phyloP scores from a whole-genome alignment of 2,797 vertebrate species.

The Phoeniculus purpureus region DNA sequence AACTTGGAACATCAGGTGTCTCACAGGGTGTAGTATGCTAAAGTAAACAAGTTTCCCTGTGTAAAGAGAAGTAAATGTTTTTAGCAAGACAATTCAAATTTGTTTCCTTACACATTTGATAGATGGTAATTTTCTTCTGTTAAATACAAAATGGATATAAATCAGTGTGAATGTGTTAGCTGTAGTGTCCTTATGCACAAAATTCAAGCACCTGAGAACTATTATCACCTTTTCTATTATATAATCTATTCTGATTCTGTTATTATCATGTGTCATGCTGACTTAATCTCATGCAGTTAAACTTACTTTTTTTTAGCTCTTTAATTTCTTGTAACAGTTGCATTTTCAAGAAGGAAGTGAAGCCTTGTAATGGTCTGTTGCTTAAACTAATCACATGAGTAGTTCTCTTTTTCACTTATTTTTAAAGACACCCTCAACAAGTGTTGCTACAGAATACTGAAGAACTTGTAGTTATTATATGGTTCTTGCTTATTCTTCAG shows the following conservation, averaged over 20 bases:
- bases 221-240: neutral
- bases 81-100: neutral
- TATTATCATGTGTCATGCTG: neutral
- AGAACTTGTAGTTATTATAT: neutral
- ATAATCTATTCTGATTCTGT: neutral
- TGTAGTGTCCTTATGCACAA: neutral
- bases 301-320: neutral
- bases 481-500: neutral
- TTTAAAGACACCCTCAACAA: neutral
- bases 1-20: neutral
- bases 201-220: neutral
- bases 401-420: neutral
- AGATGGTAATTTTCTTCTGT: neutral
- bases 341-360: constrained; percentile 1
- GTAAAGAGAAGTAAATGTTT: neutral
- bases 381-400: neutral
- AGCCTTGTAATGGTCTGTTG: neutral
- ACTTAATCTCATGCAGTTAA: neutral
- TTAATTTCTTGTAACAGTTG: neutral
- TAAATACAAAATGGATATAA: no score
- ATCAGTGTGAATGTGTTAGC: neutral
- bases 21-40: neutral
- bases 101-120: neutral
- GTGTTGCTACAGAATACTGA: neutral
- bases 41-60: accelerated